A percentile compares a stretch with the other conserved stretches of the same genome.
Conservation (phyloP, 2,113 vertebrate species). For the Rhineura floridana region DNA sequence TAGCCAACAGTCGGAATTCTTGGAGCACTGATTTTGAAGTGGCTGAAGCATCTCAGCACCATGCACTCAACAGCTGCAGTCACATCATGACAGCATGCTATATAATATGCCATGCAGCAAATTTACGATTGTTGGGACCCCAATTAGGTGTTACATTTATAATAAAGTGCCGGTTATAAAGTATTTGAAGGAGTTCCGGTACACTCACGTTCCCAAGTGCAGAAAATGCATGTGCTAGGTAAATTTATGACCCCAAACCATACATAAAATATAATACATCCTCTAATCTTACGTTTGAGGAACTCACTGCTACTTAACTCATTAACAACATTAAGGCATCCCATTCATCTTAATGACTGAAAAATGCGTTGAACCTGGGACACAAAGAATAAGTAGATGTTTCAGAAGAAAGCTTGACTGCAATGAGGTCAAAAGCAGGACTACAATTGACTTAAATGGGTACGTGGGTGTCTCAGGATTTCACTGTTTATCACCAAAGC, state of each 20-base stretch:
- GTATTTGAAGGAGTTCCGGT: slow-evolving; percentile 59
- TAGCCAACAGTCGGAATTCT: too few relatives aligned
- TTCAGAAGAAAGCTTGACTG: background rate
- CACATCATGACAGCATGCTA: background rate
- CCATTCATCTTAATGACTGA: slow-evolving; percentile 60
- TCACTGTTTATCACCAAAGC: background rate
- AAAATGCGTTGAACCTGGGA: slow-evolving; percentile 52
- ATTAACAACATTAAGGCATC: slow-evolving; percentile 69
- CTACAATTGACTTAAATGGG: slow-evolving; percentile 9
- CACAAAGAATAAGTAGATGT: slow-evolving; percentile 28
- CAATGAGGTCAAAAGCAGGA: background rate
- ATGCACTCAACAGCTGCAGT: background rate
- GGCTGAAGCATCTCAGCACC: background rate
- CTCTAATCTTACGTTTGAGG: slow-evolving; percentile 57
- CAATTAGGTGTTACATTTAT: slow-evolving; percentile 27
- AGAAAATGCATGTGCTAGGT: slow-evolving; percentile 56
- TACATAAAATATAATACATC: slow-evolving; percentile 51
- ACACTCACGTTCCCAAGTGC: slow-evolving; percentile 53
- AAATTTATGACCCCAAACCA: slow-evolving; percentile 67
- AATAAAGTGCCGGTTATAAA: slow-evolving; percentile 61
- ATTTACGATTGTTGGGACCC: slow-evolving; percentile 50
- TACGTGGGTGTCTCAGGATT: slow-evolving; percentile 2
- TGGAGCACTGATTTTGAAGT: background rate
- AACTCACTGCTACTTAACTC: slow-evolving; percentile 58
- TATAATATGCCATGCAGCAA: slow-evolving; percentile 15